Evolutionary conservation across 1,140 invertebrate genomes (phyloP).

Genomic region (Halictus rubicundus): DNA sequence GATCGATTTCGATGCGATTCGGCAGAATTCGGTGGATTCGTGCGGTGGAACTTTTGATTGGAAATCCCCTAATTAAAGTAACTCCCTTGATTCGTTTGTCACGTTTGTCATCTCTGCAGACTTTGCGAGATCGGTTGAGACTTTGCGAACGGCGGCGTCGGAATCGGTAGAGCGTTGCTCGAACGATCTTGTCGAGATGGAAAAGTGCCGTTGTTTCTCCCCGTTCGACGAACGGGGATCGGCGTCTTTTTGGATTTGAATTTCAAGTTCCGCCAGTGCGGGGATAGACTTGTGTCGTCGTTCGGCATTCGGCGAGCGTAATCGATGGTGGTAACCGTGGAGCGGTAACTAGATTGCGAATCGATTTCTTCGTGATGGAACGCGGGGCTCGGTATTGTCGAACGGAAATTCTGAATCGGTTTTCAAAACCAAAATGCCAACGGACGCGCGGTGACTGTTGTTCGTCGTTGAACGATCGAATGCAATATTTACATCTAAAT

Average conservation of each 20-base stretch:
- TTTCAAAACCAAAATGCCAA: neutral
- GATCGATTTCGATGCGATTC: neutral
- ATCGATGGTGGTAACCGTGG: conserved; percentile 29
- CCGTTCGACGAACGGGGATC: neutral
- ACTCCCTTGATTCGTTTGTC: neutral
- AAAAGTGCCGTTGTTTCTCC: neutral
- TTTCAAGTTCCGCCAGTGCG: conserved; percentile 24
- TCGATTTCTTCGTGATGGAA: neutral
- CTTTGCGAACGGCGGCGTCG: too few species aligned
- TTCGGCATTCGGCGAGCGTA: neutral
- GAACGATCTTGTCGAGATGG: too few species aligned
- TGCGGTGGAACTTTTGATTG: conserved; percentile 40
- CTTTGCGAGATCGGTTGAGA: neutral
- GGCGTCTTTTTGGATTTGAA: neutral
- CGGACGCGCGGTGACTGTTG: neutral
- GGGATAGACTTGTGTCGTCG: neutral
- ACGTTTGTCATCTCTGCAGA: neutral
- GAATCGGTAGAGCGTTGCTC: too few species aligned
- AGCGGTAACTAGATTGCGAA: neutral
- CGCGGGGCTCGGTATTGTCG: too few species aligned
- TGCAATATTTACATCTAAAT: too few species aligned
- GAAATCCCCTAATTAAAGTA: neutral
- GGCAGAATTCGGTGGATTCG: neutral
- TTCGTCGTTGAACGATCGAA: neutral
- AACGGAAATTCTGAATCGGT: neutral